Evolutionary conservation across 2,113 vertebrate genomes (phyloP).

Genomic region (Calidris pugnax): DNA sequence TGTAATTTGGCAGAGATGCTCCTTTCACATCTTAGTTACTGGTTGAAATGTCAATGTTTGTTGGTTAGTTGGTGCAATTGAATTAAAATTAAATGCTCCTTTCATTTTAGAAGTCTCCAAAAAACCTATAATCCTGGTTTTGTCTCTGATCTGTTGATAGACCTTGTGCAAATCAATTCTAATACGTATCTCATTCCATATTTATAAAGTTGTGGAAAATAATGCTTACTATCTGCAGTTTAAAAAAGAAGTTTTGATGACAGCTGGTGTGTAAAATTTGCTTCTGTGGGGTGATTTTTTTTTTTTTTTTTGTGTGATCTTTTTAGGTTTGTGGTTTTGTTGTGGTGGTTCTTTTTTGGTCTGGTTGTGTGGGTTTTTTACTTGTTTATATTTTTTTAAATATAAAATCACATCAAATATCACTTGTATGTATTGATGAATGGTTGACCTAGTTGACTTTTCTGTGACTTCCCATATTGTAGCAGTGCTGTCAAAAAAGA

Average conservation of each 20-base stretch:
- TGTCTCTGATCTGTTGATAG: background rate
- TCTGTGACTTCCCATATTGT: background rate
- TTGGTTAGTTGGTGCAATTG: background rate
- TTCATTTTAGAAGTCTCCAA: background rate
- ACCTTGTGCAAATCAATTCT: background rate
- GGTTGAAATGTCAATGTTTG: background rate
- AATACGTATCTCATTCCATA: background rate
- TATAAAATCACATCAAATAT: background rate
- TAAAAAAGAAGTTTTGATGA: background rate
- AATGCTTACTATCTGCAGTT: background rate
- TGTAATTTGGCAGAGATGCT: background rate
- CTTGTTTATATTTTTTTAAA: background rate
- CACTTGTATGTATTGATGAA: background rate
- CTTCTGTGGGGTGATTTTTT: background rate
- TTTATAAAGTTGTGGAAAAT: background rate
- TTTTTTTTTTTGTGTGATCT: background rate
- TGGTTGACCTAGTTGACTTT: background rate
- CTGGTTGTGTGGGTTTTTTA: no score
- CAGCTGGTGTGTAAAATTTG: background rate
- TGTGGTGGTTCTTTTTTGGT: background rate
- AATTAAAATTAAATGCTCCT: background rate
- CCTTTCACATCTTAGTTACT: background rate
- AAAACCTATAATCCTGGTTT: background rate
- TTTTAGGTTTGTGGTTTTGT: background rate
- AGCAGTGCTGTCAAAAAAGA: background rate